phyloP scores from a whole-genome alignment of 2,113 vertebrate species.

The Heteronetta atricapilla region DNA sequence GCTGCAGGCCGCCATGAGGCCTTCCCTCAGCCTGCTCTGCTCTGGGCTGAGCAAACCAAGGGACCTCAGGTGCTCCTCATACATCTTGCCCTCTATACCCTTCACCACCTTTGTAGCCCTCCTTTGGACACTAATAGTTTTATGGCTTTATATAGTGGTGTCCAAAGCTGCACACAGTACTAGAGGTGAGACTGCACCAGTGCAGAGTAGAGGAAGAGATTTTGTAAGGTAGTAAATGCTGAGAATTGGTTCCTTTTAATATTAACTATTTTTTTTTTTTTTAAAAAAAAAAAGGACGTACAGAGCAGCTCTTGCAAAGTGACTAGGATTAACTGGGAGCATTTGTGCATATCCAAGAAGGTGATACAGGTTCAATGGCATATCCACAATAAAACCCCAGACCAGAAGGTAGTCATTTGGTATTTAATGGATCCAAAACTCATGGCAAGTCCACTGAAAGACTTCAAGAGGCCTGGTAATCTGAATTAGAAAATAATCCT shows the following conservation, averaged over 20 bases:
- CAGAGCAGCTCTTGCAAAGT: background rate
- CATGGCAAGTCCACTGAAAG: background rate
- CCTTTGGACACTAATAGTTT: background rate
- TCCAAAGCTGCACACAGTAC: background rate
- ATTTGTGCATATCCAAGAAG: background rate
- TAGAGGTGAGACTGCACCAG: background rate
- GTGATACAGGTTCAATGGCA: background rate
- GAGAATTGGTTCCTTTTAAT: background rate
- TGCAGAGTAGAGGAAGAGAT: background rate
- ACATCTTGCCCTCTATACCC: background rate
- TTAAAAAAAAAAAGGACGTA: background rate
- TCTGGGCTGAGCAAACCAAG: too few relatives aligned
- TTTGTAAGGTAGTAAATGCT: background rate
- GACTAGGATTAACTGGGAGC: background rate
- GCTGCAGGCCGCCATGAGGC: too few relatives aligned
- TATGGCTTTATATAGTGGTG: background rate
- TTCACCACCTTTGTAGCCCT: background rate
- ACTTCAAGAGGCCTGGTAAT: background rate
- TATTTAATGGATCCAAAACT: background rate
- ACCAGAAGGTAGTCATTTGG: background rate
- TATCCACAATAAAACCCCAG: background rate
- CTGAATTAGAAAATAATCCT: background rate
- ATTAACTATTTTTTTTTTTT: too few relatives aligned
- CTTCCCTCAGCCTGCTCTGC: too few relatives aligned
- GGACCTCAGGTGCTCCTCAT: too few relatives aligned